These are phyloP conservation scores for Drosophila pandora DNA, from an alignment of 1,140 invertebrate species.

Conservation along the genomic window DNA sequence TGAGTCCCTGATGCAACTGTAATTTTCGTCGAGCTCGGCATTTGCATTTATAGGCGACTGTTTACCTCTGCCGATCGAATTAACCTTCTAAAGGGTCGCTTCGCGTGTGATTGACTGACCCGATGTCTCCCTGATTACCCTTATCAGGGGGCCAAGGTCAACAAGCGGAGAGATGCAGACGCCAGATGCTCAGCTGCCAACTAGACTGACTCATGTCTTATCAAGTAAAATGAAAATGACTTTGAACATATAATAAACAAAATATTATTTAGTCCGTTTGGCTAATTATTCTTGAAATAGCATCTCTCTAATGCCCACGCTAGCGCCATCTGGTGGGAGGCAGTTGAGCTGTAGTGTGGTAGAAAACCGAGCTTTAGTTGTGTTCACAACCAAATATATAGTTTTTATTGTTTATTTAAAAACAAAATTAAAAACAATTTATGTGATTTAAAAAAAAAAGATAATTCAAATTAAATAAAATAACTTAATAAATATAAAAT, in stretches of 20 bases:
- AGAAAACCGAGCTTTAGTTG: not conserved
- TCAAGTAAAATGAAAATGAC: conserved; percentile 20
- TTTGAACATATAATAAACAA: conserved; percentile 1
- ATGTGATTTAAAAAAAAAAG: too few species aligned
- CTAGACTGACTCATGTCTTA: conserved; percentile 19
- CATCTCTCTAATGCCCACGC: not conserved
- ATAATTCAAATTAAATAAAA: too few species aligned
- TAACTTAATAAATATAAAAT: too few species aligned
- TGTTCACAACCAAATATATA: not conserved
- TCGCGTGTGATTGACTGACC: conserved; percentile 34
- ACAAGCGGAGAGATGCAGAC: conserved; percentile 6
- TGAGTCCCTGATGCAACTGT: conserved; percentile 48
- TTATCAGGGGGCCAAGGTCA: conserved; percentile 50
- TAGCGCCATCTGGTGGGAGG: not conserved
- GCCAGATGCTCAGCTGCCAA: conserved; percentile 14
- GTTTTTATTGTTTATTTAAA: not conserved
- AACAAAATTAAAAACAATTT: too few species aligned
- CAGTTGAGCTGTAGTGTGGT: not conserved
- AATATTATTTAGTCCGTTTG: not conserved
- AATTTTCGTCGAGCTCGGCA: conserved; percentile 23
- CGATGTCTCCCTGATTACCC: conserved; percentile 26
- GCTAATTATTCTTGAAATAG: not conserved
- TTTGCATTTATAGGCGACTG: conserved; percentile 52
- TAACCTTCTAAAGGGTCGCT: conserved; percentile 36
- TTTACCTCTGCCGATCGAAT: not conserved